These are phyloP conservation scores for Trichoplusia ni DNA, from an alignment of 1,140 invertebrate species.

Conservation along the genomic window DNA sequence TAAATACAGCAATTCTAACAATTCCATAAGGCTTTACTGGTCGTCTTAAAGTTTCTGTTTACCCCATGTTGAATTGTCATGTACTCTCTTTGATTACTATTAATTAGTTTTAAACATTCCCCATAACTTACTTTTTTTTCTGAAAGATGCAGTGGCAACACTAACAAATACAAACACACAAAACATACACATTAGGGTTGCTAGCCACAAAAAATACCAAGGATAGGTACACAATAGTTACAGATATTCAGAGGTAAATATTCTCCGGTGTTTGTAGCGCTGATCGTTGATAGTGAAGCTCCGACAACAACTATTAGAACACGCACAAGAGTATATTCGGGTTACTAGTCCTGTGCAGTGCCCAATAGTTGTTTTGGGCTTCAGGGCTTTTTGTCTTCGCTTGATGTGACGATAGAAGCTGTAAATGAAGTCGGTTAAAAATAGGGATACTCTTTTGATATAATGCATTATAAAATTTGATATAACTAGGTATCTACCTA, in stretches of 20 bases:
- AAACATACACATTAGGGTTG: background rate
- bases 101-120: too few relatives aligned
- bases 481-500: too few relatives aligned
- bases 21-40: too few relatives aligned
- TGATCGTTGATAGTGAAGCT: conserved; percentile 66
- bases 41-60: too few relatives aligned
- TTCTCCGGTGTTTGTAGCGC: background rate
- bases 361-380: conserved; percentile 79
- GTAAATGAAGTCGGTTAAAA: background rate
- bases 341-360: conserved; percentile 78
- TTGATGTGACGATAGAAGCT: background rate
- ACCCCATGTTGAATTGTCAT: too few relatives aligned
- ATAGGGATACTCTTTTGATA: too few relatives aligned
- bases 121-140: too few relatives aligned
- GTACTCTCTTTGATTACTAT: too few relatives aligned
- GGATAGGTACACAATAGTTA: conserved; percentile 6
- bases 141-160: too few relatives aligned
- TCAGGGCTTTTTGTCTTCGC: conserved; percentile 43
- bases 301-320: conserved; percentile 80
- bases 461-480: too few relatives aligned
- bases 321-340: conserved; percentile 77
- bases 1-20: too few relatives aligned
- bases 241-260: background rate
- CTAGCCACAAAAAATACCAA: conserved; percentile 8
- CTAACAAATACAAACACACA: too few relatives aligned